These are phyloP conservation scores for Nilaparvata lugens DNA, from an alignment of 1,140 invertebrate genomes.

Conservation along the genomic window DNA sequence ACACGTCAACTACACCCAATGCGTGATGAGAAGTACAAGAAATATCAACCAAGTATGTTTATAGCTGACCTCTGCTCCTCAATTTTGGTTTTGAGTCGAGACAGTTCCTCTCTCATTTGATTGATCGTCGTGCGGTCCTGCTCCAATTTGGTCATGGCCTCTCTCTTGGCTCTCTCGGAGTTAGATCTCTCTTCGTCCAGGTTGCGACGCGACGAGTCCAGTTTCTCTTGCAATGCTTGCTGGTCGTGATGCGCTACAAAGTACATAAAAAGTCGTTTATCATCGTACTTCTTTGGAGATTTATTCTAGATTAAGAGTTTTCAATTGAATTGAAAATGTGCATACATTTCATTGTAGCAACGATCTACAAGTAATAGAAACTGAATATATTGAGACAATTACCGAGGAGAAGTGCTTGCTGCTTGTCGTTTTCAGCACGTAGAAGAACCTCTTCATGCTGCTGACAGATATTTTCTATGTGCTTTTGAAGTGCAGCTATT, in stretches of 20 bases:
- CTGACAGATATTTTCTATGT: conserved; percentile 65
- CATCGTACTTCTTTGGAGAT: no score
- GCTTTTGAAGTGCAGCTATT: conserved; percentile 59
- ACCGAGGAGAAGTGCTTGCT: conserved; percentile 76
- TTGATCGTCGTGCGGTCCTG: conserved; percentile 59
- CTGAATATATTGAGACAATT: conserved; percentile 20
- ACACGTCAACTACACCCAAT: no score
- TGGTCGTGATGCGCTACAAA: conserved; percentile 69
- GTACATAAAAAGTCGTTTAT: no score
- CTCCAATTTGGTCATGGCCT: conserved; percentile 54
- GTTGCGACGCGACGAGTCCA: conserved; percentile 56
- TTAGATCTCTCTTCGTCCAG: conserved; percentile 58
- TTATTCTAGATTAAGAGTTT: no score
- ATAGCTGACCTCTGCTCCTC: conserved; percentile 52
- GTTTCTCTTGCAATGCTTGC: conserved; percentile 65
- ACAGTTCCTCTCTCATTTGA: conserved; percentile 64
- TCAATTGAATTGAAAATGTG: no score
- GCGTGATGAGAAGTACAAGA: no score
- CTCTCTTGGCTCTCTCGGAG: conserved; percentile 57
- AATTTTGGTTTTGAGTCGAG: conserved; percentile 50
- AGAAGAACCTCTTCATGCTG: conserved; percentile 76
- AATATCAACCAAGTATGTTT: no score
- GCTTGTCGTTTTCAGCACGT: conserved; percentile 78
- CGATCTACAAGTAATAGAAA: no score
- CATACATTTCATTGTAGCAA: no score